These are phyloP conservation scores for Drosophila hawaiiensis DNA, from an alignment of 2,888 invertebrate species.

Conservation along the genomic window DNA sequence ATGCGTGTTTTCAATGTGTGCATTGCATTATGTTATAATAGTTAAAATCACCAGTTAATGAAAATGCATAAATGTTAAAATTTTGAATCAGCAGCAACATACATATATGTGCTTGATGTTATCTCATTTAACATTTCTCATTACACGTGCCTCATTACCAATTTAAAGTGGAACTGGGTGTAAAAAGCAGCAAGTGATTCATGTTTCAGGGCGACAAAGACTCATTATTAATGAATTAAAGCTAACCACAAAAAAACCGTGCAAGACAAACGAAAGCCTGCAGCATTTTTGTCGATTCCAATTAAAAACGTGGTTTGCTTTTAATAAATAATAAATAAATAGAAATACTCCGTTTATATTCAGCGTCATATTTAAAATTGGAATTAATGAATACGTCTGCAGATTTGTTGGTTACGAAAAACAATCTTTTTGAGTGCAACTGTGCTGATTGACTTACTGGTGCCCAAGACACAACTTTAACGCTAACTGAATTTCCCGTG, in stretches of 20 bases:
- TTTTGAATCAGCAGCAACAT: background rate
- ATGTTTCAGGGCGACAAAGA: background rate
- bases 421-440: background rate
- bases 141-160: background rate
- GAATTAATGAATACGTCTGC: background rate
- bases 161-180: background rate
- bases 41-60: background rate
- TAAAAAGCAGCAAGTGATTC: background rate
- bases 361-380: background rate
- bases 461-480: background rate
- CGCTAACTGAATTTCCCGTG: background rate
- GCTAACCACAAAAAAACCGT: background rate
- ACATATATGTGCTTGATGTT: background rate
- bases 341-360: background rate
- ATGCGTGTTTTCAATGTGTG: background rate
- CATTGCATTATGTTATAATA: background rate
- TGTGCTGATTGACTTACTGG: background rate
- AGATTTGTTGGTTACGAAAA: background rate
- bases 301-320: background rate
- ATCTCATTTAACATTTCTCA: constrained; percentile 1
- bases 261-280: background rate
- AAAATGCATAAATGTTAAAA: background rate
- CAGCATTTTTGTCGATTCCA: background rate
- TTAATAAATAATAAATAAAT: background rate
- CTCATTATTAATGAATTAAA: background rate